Evolutionary conservation across 2,888 invertebrate genomes (phyloP), one percentile per base, ranked within the genome.

Genomic region (Watsonalla binaria): DNA sequence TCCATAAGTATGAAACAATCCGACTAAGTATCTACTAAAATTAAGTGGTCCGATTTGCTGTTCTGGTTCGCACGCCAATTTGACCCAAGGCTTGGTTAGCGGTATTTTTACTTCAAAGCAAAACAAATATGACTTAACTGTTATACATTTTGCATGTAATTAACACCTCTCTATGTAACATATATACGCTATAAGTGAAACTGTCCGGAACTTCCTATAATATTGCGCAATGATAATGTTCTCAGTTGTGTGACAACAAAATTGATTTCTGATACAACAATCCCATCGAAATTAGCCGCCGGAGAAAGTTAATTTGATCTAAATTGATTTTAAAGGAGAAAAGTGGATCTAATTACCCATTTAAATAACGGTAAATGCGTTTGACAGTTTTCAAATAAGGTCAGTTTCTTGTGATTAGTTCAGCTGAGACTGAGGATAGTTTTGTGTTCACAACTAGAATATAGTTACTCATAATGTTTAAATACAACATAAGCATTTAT

Each of bases 121-220:
- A 54, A 53, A 46, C 45, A 52, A 50, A 54, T 54, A 53, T 53
- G 56, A 60, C 55, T 59, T 57, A 56, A 48, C 57, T 53, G 52
- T 54, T 54, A 58, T 42, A 48, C 46, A 46, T 46, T 55, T 55
- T 45, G 51, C 52, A 55, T 53, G 46, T 47, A 34, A 48, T 56
- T 53, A 54, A 33, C 56, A 56, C 55, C 35, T 55, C 45, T 51
- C 11, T 49, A 48, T 37, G 9, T 11, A 46, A 14, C 37, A 35
- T 24, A 46, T 50, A 47, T 8, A 52, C 42, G 50, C 47, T 50
- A 54, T 39, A 47, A 39, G 24, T 42, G 54, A 51, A 47, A 52
- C 37, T 47, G 11, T 46, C 37, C 48, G 46, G 24, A 13, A 39
- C n/a, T 53, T 37, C 46, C 46, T 35, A 46, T 24, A 24, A 24